Percentiles rank a stretch among this genome's conserved stretches.
Conservation (phyloP, 2,888 invertebrate genomes). For the Mesopsocus fuscifrons region DNA sequence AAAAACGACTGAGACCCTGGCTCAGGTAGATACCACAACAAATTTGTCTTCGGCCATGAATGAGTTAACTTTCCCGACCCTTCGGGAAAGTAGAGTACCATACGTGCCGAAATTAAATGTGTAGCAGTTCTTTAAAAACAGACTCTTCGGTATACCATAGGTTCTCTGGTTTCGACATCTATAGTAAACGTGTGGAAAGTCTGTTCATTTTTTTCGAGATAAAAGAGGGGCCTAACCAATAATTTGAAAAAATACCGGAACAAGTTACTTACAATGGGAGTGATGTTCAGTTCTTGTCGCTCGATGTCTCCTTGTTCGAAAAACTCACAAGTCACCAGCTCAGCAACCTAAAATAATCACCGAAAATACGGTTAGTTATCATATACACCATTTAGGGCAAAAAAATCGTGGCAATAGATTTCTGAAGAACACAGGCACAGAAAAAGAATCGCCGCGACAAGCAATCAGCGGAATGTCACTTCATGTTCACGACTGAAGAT, state of each 20-base stretch:
- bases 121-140: too few species aligned
- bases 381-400: too few species aligned
- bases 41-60: too few species aligned
- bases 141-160: too few species aligned
- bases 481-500: not conserved
- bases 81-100: too few species aligned
- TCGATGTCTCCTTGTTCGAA: slow-evolving; percentile 88
- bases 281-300: slow-evolving; percentile 69
- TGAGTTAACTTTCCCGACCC: too few species aligned
- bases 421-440: not conserved
- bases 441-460: not conserved
- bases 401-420: not conserved
- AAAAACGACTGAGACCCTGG: not conserved
- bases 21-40: slow-evolving; percentile 2
- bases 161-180: too few species aligned
- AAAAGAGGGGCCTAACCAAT: too few species aligned
- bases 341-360: slow-evolving; percentile 37
- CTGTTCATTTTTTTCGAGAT: too few species aligned
- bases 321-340: slow-evolving; percentile 80
- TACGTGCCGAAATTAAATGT: too few species aligned
- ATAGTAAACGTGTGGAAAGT: too few species aligned
- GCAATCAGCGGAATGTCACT: not conserved
- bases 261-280: slow-evolving; percentile 72
- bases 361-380: not conserved
- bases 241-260: too few species aligned